Evolutionary conservation across 2,797 vertebrate genomes (phyloP).

Genomic region (Momotus momota): DNA sequence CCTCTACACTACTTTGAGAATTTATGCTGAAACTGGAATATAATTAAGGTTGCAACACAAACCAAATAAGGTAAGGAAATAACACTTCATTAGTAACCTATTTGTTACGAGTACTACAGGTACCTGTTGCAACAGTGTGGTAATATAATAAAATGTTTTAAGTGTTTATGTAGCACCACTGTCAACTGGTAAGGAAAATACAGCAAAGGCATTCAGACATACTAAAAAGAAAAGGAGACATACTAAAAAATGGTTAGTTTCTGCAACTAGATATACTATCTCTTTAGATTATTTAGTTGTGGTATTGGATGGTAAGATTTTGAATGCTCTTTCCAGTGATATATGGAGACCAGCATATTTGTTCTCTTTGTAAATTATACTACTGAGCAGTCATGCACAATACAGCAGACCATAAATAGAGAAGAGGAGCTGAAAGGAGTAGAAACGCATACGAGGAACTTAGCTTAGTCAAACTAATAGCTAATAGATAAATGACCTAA

Average conservation of each 20-base stretch:
- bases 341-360: not conserved
- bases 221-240: not conserved
- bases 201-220: not conserved
- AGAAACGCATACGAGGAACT: not conserved
- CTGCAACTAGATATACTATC: not conserved
- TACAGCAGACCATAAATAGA: not conserved
- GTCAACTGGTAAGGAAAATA: slow-evolving; percentile 19
- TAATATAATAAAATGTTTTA: slow-evolving; percentile 36
- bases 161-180: slow-evolving; percentile 45
- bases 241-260: not conserved
- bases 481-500: not conserved
- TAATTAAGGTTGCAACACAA: slow-evolving; percentile 62
- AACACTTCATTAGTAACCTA: slow-evolving; percentile 64
- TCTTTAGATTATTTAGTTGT: not conserved
- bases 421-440: not conserved
- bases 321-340: not conserved
- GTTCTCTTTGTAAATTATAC: not conserved
- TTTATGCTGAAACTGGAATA: slow-evolving; percentile 55
- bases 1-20: slow-evolving; percentile 46
- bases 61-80: slow-evolving; percentile 59
- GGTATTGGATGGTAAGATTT: not conserved
- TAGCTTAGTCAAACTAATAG: not conserved
- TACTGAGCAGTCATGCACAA: not conserved
- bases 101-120: not conserved
- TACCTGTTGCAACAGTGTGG: not conserved